These are phyloP conservation scores for Nematostella vectensis DNA, from an alignment of 92 coral and sea anemone species.

Conservation along the genomic window DNA sequence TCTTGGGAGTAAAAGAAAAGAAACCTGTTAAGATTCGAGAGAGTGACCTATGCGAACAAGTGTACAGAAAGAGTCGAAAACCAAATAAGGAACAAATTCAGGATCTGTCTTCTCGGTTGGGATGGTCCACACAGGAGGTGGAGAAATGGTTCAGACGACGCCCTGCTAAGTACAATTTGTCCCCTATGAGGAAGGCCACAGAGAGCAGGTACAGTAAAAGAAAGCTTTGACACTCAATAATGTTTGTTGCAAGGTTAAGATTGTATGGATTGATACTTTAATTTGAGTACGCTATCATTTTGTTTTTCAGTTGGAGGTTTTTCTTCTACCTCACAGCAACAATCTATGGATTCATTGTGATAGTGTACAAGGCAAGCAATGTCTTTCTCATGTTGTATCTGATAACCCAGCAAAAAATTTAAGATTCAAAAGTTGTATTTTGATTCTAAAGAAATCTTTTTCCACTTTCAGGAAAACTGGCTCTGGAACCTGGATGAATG, in stretches of 20 bases:
- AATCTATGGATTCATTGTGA: constrained; percentile 29
- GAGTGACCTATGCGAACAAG: constrained; percentile 24
- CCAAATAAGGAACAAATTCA: constrained; percentile 8
- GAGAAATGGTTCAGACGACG: constrained; percentile 44
- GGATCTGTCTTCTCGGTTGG: constrained; percentile 25
- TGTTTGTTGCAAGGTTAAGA: not conserved
- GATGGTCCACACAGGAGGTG: constrained; percentile 36
- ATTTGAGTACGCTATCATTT: not conserved
- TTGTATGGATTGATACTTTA: not conserved
- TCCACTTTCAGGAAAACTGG: constrained; percentile 38
- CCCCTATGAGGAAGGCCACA: constrained; percentile 32
- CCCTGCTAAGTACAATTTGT: constrained; percentile 7
- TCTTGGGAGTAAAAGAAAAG: constrained; percentile 39
- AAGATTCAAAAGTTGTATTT: no score
- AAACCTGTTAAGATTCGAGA: constrained; percentile 4
- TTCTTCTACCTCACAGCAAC: constrained; percentile 38
- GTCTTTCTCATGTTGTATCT: not conserved
- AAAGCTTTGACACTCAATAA: not conserved
- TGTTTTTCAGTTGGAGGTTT: constrained; percentile 48
- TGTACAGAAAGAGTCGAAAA: constrained; percentile 6
- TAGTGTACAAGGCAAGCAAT: constrained; percentile 30
- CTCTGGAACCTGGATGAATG: constrained; percentile 36
- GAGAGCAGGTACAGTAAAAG: constrained; percentile 22
- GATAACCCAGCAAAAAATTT: no score
- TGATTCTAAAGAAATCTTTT: constrained; percentile 1